A percentile compares a stretch with the other conserved stretches of the same genome.
Conservation (phyloP, 2,888 invertebrate species). For the Lithosia quadra region DNA sequence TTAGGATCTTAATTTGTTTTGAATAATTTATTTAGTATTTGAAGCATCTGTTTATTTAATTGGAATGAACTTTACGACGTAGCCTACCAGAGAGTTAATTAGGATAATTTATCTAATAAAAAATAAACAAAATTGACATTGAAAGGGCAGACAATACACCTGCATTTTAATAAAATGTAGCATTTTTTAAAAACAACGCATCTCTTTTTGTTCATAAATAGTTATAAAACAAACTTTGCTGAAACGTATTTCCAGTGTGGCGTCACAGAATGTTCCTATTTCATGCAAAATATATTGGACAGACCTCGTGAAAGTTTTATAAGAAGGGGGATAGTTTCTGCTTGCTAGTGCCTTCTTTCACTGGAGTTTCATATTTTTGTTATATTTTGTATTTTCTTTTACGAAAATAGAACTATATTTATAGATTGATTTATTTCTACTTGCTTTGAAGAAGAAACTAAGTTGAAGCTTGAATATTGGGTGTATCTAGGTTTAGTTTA, state of each 20-base stretch:
- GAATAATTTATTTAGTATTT: not conserved
- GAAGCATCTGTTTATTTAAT: constrained; percentile 1
- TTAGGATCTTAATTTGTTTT: not conserved
- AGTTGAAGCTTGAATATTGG: not conserved
- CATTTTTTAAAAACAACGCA: constrained; percentile 31
- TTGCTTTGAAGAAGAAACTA: not conserved
- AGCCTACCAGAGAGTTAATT: not conserved
- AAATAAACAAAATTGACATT: constrained; percentile 5
- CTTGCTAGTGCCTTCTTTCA: constrained; percentile 52
- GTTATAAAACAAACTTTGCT: constrained; percentile 61
- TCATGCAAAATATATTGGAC: constrained; percentile 83
- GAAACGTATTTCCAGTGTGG: constrained; percentile 58
- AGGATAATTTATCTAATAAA: not conserved
- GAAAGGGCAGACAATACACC: not conserved
- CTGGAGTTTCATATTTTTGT: constrained; percentile 67
- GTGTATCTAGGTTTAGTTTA: too few relatives aligned
- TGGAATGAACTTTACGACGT: constrained; percentile 7
- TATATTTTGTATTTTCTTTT: constrained; percentile 54
- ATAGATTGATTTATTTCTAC: not conserved
- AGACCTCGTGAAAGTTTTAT: constrained; percentile 71
- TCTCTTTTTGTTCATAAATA: constrained; percentile 57
- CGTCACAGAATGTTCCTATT: constrained; percentile 49
- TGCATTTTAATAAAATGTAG: constrained; percentile 2
- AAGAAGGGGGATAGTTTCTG: constrained; percentile 65
- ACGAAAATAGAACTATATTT: constrained; percentile 23